These are phyloP conservation scores for Listrodromus nycthemerus DNA, from an alignment of 2,888 invertebrate genomes.

Conservation along the genomic window DNA sequence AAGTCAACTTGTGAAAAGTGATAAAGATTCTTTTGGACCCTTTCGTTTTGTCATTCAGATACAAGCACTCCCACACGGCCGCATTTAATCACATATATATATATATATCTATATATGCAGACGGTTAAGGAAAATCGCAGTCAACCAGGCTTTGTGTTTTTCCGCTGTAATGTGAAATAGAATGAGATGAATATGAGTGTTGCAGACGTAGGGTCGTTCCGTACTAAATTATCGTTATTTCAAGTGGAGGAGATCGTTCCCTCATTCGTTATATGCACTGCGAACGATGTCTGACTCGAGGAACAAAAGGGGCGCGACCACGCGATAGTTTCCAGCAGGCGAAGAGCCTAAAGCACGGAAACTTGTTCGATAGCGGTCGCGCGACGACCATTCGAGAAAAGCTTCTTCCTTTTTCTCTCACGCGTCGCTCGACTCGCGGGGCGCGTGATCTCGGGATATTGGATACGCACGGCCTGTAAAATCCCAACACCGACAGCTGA, in stretches of 20 bases:
- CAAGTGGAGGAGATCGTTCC: constrained; percentile 20
- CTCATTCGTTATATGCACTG: constrained; percentile 6
- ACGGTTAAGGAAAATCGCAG: not conserved
- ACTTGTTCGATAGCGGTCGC: constrained; percentile 50
- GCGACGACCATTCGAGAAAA: constrained; percentile 50
- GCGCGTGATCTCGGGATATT: constrained; percentile 41
- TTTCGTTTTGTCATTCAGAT: too few species aligned
- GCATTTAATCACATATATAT: too few species aligned
- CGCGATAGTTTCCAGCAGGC: constrained; percentile 52
- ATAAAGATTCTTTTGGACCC: too few species aligned
- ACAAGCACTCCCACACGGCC: too few species aligned
- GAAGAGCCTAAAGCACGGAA: constrained; percentile 47
- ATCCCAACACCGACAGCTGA: constrained; percentile 40
- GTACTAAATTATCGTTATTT: constrained; percentile 25
- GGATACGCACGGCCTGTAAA: constrained; percentile 51
- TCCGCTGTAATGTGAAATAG: constrained; percentile 3
- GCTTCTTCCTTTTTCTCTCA: constrained; percentile 37
- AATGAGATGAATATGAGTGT: constrained; percentile 3
- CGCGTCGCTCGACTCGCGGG: constrained; percentile 36
- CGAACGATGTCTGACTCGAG: constrained; percentile 23
- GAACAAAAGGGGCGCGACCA: constrained; percentile 58
- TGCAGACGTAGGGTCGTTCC: not conserved
- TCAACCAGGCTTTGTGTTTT: not conserved
- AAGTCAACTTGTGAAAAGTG: too few species aligned
- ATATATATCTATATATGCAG: not conserved